Evolutionary conservation across 92 coral and sea anemone genomes (phyloP), one percentile per base, ranked within the genome.

Genomic region (Siderastrea siderea): DNA sequence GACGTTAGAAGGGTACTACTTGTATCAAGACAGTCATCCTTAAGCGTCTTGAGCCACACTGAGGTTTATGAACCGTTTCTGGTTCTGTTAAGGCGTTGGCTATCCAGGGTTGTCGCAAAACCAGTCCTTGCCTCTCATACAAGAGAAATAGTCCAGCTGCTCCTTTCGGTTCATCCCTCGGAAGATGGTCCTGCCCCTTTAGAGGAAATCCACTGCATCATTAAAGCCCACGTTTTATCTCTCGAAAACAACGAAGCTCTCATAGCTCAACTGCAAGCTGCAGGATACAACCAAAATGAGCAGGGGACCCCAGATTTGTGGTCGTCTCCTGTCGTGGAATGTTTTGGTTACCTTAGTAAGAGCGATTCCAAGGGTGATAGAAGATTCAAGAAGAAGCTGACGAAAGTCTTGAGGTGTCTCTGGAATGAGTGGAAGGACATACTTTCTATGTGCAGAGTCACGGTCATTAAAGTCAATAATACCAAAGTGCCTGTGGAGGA

Each of bases 381-480:
- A n/a, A n/a, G n/a, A n/a, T n/a, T n/a, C n/a, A n/a, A n/a, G n/a
- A n/a, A n/a, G n/a, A n/a, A n/a, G n/a, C n/a, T n/a, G n/a, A n/a
- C n/a, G n/a, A n/a, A n/a, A n/a, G n/a, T n/a, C n/a, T n/a, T n/a
- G 6, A 93, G 88, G 68, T 69, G 49, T 47, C 73, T 82, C 65
- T 86, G 90, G 91, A 73, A 10, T 8, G 89, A 93, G 68, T 93
- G 93, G 93, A 81, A 67, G 80, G 59, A 74, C 81, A 45, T 93
- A 10, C 74, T 93, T 43, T 59, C 26, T 16, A 68, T 55, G 52
- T 72, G 61, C 16, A 49, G 82, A 2, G 78, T 89, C 61, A 15
- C 55, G 11, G 66, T 51, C 26, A 73, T 93, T 12, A 19, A 17
- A 15, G 78, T 93, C 10, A 65, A 75, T 15, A 87, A 61, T 10